Percentiles rank a stretch among this genome's conserved stretches.
Conservation (phyloP, 2,797 vertebrate species). For the Gadopsis marmoratus region DNA sequence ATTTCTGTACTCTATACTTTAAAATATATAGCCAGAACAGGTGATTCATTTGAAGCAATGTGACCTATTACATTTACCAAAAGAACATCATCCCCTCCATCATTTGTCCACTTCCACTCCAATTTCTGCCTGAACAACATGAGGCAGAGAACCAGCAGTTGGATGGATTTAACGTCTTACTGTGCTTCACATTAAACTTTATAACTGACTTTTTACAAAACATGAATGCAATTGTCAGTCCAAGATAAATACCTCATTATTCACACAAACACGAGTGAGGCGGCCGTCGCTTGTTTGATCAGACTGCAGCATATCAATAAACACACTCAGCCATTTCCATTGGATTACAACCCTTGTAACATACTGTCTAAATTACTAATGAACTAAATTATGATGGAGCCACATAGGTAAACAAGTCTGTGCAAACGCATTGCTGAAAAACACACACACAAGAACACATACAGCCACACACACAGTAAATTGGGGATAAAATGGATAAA, state of each 20-base stretch:
- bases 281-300: slow-evolving; percentile 59
- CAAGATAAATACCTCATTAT: slow-evolving; percentile 50
- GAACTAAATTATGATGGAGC: slow-evolving; percentile 55
- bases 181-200: slow-evolving; percentile 10
- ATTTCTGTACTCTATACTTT: slow-evolving; percentile 5
- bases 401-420: slow-evolving; percentile 61
- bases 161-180: slow-evolving; percentile 22
- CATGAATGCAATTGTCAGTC: slow-evolving; percentile 2
- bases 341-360: slow-evolving; percentile 52
- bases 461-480: slow-evolving; percentile 20
- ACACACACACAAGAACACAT: slow-evolving; percentile 18
- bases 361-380: slow-evolving; percentile 62
- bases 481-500: slow-evolving; percentile 26
- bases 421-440: slow-evolving; percentile 49
- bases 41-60: slow-evolving; percentile 15
- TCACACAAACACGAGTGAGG: slow-evolving; percentile 42
- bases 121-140: neutral
- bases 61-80: slow-evolving; percentile 6
- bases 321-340: slow-evolving; percentile 34
- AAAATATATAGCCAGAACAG: neutral
- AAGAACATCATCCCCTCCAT: neutral
- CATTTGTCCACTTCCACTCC: neutral
- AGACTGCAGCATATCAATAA: slow-evolving; percentile 56
- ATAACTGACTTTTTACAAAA: slow-evolving; percentile 25
- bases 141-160: neutral